Percentiles rank a stretch among this genome's conserved stretches.
Conservation (phyloP, 2,113 vertebrate species). For the Tricholaema leucomelas region DNA sequence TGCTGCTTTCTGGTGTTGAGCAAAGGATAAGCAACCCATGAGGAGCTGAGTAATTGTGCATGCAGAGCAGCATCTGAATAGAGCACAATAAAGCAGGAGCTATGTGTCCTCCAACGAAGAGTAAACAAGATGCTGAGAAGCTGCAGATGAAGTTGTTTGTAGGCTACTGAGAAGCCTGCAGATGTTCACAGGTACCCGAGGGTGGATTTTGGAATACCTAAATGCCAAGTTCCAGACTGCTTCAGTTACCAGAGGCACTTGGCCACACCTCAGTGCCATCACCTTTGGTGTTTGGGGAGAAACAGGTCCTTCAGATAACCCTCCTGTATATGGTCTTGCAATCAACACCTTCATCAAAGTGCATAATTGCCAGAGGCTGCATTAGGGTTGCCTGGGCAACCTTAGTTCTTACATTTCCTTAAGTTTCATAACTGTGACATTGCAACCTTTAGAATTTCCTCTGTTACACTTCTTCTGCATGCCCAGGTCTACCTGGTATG, state of each 20-base stretch:
- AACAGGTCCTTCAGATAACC: not conserved
- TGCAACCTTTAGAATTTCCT: not conserved
- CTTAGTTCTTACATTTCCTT: not conserved
- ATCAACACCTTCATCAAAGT: not conserved
- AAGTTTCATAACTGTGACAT: not conserved
- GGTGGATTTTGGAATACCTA: not conserved
- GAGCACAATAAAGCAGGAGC: constrained; percentile 11
- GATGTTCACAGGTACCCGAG: fast-evolving
- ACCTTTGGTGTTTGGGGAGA: not conserved
- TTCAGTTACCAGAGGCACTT: not conserved
- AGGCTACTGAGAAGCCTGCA: not conserved
- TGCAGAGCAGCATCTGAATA: not conserved
- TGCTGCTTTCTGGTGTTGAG: constrained; percentile 10
- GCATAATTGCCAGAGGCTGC: not conserved
- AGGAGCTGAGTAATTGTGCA: constrained; percentile 11
- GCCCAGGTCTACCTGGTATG: not conserved
- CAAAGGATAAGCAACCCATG: not conserved
- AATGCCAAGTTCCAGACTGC: not conserved
- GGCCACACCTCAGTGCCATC: not conserved
- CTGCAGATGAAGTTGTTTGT: not conserved
- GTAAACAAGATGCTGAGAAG: not conserved
- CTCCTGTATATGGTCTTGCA: not conserved
- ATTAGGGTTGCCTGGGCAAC: not conserved
- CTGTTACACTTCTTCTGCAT: fast-evolving
- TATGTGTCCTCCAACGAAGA: not conserved